phyloP scores from a whole-genome alignment of 2,888 invertebrate species.

The Cinara cedri region DNA sequence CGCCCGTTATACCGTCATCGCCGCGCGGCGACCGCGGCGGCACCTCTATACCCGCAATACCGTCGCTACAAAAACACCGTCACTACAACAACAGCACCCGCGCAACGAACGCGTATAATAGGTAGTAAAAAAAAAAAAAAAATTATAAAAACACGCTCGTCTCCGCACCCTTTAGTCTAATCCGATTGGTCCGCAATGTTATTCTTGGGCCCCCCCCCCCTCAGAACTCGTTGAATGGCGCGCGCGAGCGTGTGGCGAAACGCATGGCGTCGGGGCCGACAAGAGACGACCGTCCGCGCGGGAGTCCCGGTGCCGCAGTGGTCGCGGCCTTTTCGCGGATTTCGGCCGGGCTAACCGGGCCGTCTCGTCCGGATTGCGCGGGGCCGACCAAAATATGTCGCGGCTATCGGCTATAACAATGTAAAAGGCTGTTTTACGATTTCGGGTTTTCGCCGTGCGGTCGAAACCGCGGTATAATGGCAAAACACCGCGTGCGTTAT shows the following conservation, averaged over 20 bases:
- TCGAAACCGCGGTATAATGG: too few relatives aligned
- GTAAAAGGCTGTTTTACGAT: too few relatives aligned
- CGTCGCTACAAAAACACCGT: neutral
- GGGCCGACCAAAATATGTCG: too few relatives aligned
- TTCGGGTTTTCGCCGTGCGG: too few relatives aligned
- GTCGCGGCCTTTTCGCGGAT: conserved; percentile 93
- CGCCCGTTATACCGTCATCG: neutral
- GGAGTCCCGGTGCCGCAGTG: conserved; percentile 88
- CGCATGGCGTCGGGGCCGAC: conserved; percentile 73
- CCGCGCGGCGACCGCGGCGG: neutral
- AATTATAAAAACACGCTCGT: neutral
- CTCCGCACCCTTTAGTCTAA: conserved; percentile 32
- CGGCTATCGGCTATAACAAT: too few relatives aligned
- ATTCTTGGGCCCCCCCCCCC: conserved; percentile 66
- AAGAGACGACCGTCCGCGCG: conserved; percentile 82
- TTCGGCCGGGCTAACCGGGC: conserved; percentile 99
- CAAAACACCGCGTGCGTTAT: too few relatives aligned
- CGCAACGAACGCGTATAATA: neutral
- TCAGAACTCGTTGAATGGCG: conserved; percentile 70
- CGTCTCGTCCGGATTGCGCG: too few relatives aligned
- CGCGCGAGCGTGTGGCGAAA: conserved; percentile 71
- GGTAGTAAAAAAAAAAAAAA: too few relatives aligned
- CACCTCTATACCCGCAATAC: neutral
- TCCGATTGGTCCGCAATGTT: conserved; percentile 44
- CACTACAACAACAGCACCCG: neutral